Conservation (phyloP, 2,113 vertebrate species). For the Microcebus griseorufus region DNA sequence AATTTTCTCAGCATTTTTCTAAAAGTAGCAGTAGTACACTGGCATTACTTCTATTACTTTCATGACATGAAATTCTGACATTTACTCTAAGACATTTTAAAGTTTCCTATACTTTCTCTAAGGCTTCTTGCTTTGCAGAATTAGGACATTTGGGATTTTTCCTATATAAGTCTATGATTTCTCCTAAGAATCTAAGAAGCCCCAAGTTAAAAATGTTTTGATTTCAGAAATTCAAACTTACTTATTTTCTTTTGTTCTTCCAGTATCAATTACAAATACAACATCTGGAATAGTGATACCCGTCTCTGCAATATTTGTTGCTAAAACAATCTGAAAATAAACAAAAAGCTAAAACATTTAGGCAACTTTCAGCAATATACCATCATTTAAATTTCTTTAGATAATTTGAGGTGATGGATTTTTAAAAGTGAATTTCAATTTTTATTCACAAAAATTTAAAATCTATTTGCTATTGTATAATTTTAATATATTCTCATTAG, state of each 20-base stretch:
- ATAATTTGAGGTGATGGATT: neutral
- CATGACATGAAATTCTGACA: neutral
- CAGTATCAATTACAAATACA: conserved; percentile 96
- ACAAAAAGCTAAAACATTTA: conserved; percentile 48
- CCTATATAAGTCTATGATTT: conserved; percentile 22
- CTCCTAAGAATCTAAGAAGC: neutral
- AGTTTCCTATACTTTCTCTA: neutral
- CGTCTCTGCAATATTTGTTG: conserved; percentile 98
- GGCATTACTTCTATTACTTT: neutral
- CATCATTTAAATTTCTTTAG: neutral
- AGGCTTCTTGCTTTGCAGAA: conserved; percentile 16
- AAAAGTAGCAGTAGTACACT: neutral
- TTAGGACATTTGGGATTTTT: neutral
- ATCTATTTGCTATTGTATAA: neutral
- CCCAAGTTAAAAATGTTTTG: neutral
- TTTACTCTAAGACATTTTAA: neutral
- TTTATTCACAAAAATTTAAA: neutral
- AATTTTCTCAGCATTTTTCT: neutral
- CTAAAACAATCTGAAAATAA: conserved; percentile 94
- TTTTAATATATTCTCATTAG: conserved; percentile 20
- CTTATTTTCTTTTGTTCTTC: conserved; percentile 99
- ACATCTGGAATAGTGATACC: conserved; percentile 99
- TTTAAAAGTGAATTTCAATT: conserved; percentile 47
- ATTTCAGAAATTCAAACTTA: conserved; percentile 78
- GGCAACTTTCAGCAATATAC: neutral